phyloP scores from a whole-genome alignment of 2,113 vertebrate genomes.

The Polypterus bichir region DNA sequence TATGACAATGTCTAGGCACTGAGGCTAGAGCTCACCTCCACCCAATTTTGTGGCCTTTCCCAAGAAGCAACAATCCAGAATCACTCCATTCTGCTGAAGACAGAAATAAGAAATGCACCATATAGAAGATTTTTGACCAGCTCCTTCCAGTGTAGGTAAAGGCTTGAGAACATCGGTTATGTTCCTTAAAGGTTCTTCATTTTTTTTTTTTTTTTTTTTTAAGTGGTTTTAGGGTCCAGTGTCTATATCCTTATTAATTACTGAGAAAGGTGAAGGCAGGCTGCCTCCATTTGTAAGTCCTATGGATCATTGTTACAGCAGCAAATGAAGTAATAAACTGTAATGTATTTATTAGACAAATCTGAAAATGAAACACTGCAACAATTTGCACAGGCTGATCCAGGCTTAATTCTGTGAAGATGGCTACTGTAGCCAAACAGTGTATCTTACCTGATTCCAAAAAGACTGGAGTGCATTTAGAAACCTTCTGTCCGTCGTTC shows the following conservation, averaged over 20 bases:
- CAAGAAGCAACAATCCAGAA: conserved; percentile 6
- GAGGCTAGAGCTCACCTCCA: neutral
- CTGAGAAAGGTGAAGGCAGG: neutral
- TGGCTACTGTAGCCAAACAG: too few relatives aligned
- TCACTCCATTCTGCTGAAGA: conserved; percentile 8
- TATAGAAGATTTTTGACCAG: too few relatives aligned
- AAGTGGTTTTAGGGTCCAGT: neutral
- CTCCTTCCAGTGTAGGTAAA: too few relatives aligned
- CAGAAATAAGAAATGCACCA: too few relatives aligned
- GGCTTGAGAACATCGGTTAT: too few relatives aligned
- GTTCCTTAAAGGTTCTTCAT: too few relatives aligned
- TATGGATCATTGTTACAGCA: neutral
- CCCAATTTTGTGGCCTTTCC: conserved; percentile 7
- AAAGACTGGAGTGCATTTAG: too few relatives aligned
- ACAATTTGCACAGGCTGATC: neutral
- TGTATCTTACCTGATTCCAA: too few relatives aligned
- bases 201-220: neutral
- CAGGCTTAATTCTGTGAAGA: too few relatives aligned
- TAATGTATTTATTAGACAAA: neutral
- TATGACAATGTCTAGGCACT: conserved; percentile 70
- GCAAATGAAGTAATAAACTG: neutral
- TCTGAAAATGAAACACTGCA: neutral
- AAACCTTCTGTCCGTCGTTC: too few relatives aligned
- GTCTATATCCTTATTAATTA: neutral
- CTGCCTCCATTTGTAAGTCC: neutral